Evolutionary conservation across 2,113 vertebrate species (phyloP), one percentile per base, ranked within the genome.

Genomic region (Mesocricetus auratus): DNA sequence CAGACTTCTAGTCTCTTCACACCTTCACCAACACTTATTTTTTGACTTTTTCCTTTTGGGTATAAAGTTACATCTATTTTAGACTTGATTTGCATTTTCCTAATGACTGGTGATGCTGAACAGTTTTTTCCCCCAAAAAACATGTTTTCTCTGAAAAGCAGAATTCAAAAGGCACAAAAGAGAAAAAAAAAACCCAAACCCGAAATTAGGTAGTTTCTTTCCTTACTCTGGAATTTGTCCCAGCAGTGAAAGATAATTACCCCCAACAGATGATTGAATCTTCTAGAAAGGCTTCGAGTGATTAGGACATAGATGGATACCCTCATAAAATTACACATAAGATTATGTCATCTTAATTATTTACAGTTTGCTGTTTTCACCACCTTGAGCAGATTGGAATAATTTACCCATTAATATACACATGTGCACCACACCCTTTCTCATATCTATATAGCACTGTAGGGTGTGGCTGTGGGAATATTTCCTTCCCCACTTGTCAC

Each of bases 261-360:
- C 10, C 26, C 69, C 73, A 69, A 50, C 31, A 89, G 91, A 68
- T 75, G 89, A 91, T 68, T 83, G 69, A 71, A 87, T 71, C 73
- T 93, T 92, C 74, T 66, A 79, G 56, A 97, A 87, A 90, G 42
- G 5, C 69, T 95, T 96, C 50, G 17, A 87, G 31, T 39, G 79
- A 93, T 69, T 66, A 69, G 24, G 89, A 47, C 36, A 33, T n/a
- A 82, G 69, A 60, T 86, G 45, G 64, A n/a, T 86, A 36, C 13
- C 47, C 85, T 93, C 86, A 4, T 64, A 56, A 90, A 94, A 95
- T 50, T 92, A 82, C 31, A 53, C 66, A 26, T 58, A 90, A n/a
- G 53, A 36, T 73, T 73, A 19, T n/a, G 89, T 17, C 39, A 56
- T 68, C 42, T 42, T 95, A 58, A n/a, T 78, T 79, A 31, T 73